Conservation (phyloP, 2,113 vertebrate genomes). For the Aegypius monachus region DNA sequence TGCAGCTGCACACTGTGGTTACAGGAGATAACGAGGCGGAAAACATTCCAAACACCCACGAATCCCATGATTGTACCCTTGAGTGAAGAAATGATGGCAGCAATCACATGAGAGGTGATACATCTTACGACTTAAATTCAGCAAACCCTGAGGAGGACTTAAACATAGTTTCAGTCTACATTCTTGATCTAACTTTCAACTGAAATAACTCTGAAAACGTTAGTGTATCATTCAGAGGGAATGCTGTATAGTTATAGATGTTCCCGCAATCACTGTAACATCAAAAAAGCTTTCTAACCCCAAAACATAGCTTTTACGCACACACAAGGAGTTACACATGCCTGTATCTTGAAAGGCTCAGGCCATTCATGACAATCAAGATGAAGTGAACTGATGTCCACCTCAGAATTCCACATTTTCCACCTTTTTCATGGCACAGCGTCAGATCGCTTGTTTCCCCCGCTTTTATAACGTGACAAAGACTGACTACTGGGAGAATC, state of each 20-base stretch:
- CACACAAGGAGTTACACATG: accelerated
- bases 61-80: background rate
- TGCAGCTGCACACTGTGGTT: background rate
- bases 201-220: background rate
- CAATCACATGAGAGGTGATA: background rate
- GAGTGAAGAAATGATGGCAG: background rate
- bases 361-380: background rate
- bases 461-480: background rate
- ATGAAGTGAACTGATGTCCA: background rate
- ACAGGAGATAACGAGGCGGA: background rate
- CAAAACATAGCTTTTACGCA: background rate
- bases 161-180: background rate
- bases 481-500: background rate
- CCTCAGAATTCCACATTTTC: background rate
- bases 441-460: background rate
- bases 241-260: background rate
- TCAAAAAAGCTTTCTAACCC: background rate
- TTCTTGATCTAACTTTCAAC: background rate
- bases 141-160: background rate
- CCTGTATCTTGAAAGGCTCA: background rate
- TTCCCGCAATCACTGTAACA: background rate
- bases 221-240: background rate
- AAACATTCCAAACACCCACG: background rate
- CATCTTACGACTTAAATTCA: background rate
- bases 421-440: background rate